A percentile compares a stretch with the other conserved stretches of the same genome.
phyloP scores from a whole-genome alignment of 2,113 vertebrate genomes.

The Glaucomys volans region DNA sequence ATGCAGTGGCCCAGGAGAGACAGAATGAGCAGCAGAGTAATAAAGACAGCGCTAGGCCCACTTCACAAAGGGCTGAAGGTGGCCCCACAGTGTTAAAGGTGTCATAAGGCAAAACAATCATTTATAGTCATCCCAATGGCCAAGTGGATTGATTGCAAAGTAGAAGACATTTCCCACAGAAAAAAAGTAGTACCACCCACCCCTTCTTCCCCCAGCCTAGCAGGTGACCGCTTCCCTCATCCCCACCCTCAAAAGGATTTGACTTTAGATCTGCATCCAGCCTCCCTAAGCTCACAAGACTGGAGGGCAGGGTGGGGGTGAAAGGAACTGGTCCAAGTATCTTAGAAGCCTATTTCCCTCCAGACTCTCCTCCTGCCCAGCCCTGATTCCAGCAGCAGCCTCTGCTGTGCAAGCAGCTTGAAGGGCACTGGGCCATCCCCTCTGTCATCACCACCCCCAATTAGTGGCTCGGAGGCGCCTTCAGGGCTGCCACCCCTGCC shows the following conservation, averaged over 20 bases:
- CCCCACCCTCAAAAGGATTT: not conserved
- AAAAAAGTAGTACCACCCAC: not conserved
- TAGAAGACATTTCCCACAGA: constrained; percentile 13
- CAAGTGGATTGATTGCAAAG: not conserved
- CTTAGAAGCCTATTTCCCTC: constrained; percentile 16
- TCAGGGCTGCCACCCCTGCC: constrained; percentile 60
- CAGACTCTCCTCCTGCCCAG: not conserved
- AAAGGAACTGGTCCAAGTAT: not conserved
- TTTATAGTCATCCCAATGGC: not conserved
- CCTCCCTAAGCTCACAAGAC: not conserved
- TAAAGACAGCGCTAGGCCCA: not conserved
- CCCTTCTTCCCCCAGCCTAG: not conserved
- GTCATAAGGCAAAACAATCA: not conserved
- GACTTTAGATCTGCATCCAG: constrained; percentile 45
- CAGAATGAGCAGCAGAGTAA: not conserved
- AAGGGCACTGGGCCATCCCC: not conserved
- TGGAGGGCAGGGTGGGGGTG: not conserved
- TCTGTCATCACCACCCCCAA: constrained; percentile 67
- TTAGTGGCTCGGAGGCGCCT: constrained; percentile 54
- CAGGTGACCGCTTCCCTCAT: not conserved
- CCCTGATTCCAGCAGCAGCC: not conserved
- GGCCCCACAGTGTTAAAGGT: not conserved
- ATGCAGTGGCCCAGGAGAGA: not conserved
- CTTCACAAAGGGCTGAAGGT: not conserved
- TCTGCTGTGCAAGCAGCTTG: not conserved